A percentile compares a stretch with the other conserved stretches of the same genome.
These are phyloP conservation scores for Pseudomyrmex concolor DNA, from an alignment of 1,140 invertebrate genomes.

Conservation along the genomic window DNA sequence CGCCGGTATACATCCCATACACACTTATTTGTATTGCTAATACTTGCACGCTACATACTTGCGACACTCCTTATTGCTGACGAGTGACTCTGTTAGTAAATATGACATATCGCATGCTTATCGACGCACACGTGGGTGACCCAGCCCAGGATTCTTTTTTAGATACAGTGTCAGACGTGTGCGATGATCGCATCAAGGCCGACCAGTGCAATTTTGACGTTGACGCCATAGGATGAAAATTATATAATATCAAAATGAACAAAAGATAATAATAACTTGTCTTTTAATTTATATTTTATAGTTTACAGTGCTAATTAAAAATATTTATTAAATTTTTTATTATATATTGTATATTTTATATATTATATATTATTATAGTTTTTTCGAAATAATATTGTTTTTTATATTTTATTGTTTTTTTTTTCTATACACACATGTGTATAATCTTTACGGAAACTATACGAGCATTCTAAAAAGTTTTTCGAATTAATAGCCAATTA, in stretches of 20 bases:
- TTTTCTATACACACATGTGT: too few relatives aligned
- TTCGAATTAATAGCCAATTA: too few relatives aligned
- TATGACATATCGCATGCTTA: constrained; percentile 6
- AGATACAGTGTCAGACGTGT: constrained; percentile 24
- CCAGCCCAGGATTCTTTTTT: constrained; percentile 11
- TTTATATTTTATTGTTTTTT: too few relatives aligned
- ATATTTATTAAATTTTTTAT: too few relatives aligned
- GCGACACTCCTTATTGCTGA: not conserved
- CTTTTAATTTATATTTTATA: not conserved
- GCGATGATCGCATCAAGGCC: constrained; percentile 26
- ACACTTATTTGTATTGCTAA: constrained; percentile 27
- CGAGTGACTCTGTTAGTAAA: constrained; percentile 18
- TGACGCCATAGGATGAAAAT: constrained; percentile 25
- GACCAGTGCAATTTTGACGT: constrained; percentile 16
- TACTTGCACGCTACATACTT: not conserved
- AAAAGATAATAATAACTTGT: not conserved
- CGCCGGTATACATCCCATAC: not conserved
- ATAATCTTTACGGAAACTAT: too few relatives aligned
- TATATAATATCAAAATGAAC: constrained; percentile 17
- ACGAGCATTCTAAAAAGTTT: too few relatives aligned
- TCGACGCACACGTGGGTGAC: constrained; percentile 26
- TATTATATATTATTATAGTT: too few relatives aligned
- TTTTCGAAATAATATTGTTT: too few relatives aligned
- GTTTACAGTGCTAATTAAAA: too few relatives aligned
- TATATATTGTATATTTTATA: too few relatives aligned